Evolutionary conservation across 1,140 invertebrate genomes (phyloP), one percentile per base, ranked within the genome.

Genomic region (Lasioglossum albipes): DNA sequence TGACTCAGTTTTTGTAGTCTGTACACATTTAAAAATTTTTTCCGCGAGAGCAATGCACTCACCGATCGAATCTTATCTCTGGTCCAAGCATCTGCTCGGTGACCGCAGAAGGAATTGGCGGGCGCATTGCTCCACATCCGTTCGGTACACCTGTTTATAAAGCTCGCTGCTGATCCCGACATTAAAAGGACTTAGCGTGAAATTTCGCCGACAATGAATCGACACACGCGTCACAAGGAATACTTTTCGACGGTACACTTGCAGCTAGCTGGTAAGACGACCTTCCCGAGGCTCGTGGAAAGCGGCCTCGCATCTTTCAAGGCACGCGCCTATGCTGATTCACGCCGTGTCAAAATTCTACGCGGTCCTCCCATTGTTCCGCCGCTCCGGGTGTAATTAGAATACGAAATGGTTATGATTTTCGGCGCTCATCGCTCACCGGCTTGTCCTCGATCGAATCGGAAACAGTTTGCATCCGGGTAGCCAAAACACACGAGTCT

Each of bases 141-240:
- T 82, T 78, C 20, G 20, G 69, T 78, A 66, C 75, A 81, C 75
- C 67, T 81, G 75, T 81, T 71, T 81, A 77, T 67, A 71, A 49
- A 12, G 49, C 13, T 22, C 18, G 49, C 49, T 6, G 20, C 20
- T 52, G 52, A 41, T 73, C 52, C 54, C 27, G 66, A 31, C 76
- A 81, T 76, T 70, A 64, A 70, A 81, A 62, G 73, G 57, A 76
- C 64, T 76, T 54, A 75, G 62, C 79, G 65, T 31, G n/a, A n/a
- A 49, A 79, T 42, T 71, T 45, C 52, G 52, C 52, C 52, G 18
- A 54, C 52, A 20, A 54, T 54, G 52, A 16, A 16, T 18, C 66
- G 20, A 41, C 36, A 49, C 57, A 9, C 57, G 68, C 27, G 1
- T 62, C 57, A 27, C 7, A 3, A 0, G 4, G 31, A 7, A 64